These are phyloP conservation scores for Apis florea DNA, from an alignment of 1,140 invertebrate genomes.

Conservation along the genomic window DNA sequence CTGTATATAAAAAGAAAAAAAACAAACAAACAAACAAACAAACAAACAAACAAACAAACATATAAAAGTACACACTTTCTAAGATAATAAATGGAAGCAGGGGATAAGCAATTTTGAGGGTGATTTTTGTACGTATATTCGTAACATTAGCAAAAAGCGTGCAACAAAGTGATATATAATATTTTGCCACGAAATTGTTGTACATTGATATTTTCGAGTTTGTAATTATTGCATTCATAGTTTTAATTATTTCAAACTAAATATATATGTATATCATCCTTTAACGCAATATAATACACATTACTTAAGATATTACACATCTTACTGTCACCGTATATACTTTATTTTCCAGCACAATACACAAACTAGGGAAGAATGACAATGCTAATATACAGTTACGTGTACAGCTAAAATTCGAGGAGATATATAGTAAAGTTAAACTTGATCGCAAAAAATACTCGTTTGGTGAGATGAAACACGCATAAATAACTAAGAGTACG, in stretches of 20 bases:
- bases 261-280: neutral
- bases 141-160: conserved; percentile 19
- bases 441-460: neutral
- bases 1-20: neutral
- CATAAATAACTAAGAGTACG: neutral
- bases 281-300: conserved; percentile 4
- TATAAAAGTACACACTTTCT: conserved; percentile 12
- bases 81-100: conserved; percentile 7
- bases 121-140: neutral
- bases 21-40: neutral
- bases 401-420: neutral
- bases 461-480: neutral
- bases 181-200: neutral
- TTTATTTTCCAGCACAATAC: neutral
- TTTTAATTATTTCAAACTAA: neutral
- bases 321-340: neutral
- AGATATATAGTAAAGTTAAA: neutral
- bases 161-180: conserved; percentile 19
- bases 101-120: neutral
- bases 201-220: neutral
- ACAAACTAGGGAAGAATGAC: neutral
- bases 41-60: neutral
- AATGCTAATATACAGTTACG: neutral
- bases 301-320: neutral
- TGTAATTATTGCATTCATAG: neutral